Evolutionary conservation across 1,140 invertebrate species (phyloP), one percentile per base, ranked within the genome.

Genomic region (Drosophila carrolli): DNA sequence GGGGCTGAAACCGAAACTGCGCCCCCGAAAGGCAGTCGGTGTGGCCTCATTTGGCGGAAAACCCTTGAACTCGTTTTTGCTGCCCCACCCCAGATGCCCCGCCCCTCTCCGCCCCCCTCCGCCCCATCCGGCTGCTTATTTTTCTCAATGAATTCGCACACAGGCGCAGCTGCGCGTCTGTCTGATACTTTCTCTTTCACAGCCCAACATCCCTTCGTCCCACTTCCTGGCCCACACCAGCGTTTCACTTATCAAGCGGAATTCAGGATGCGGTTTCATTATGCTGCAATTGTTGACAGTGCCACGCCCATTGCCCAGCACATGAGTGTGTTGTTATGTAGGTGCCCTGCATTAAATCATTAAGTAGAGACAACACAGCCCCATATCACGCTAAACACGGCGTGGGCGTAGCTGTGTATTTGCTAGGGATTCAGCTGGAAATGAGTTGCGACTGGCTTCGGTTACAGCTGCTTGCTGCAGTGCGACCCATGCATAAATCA

Each of bases 141-240:
- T 90, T 90, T 83, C 88, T 90, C 88, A 90, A 90, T 90, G 88
- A 90, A 90, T 71, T 91, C 88, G 54, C 74, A 83, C 75, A 86
- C 71, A 82, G 63, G 65, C 59, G 57, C 71, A 80, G 75, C 29
- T 73, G 50, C 50, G 63, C 63, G 61, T 71, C 60, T 65, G 78
- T 53, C 58, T 71, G 40, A 32, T 57, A 60, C 53, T 66, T 37
- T 47, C 57, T 51, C 46, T 57, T 35, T 53, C 44, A 10, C 23
- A 46, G 11, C 27, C 11, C 9, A 13, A 27, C 9, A 35, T 32
- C 44, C 37, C 32, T 35, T 29, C 23, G 13, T 46, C 23, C 13
- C 27, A 32, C 41, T n/a, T 14, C 50, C 70, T 66, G 81, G 58
- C 46, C 55, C 65, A 85, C 63, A 54, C 63, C 59, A 32, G 29